phyloP scores from a whole-genome alignment of 2,113 vertebrate species.

The Kryptolebias marmoratus region DNA sequence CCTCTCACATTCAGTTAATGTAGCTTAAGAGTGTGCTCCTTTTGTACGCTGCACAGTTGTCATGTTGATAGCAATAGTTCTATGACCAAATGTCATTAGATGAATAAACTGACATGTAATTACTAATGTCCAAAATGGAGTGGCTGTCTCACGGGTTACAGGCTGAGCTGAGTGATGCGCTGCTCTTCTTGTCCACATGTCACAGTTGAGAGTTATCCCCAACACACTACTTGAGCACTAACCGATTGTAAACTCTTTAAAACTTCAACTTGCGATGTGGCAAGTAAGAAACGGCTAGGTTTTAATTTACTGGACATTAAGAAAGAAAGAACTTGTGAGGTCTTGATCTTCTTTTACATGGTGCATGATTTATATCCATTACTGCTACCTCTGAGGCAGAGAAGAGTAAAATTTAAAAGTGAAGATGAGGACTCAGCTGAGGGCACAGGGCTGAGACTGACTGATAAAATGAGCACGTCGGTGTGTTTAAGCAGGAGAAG shows the following conservation, averaged over 20 bases:
- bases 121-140: not conserved
- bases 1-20: no score
- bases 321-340: not conserved
- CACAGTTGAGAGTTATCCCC: not conserved
- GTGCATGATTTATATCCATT: not conserved
- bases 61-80: not conserved
- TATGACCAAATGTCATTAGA: not conserved
- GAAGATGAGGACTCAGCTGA: not conserved
- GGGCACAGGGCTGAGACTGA: slow-evolving; percentile 14
- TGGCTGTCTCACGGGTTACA: not conserved
- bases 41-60: not conserved
- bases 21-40: not conserved
- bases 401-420: not conserved
- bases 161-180: not conserved
- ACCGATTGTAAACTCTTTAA: no score
- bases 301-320: no score
- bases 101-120: not conserved
- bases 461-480: slow-evolving; percentile 21
- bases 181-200: not conserved
- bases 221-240: no score
- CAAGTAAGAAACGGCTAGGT: no score
- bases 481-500: not conserved
- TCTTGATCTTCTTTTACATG: not conserved
- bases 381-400: not conserved
- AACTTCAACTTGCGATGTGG: no score